A percentile compares a stretch with the other conserved stretches of the same genome.
Conservation (phyloP, 2,113 vertebrate species). For the Oreochromis niloticus region DNA sequence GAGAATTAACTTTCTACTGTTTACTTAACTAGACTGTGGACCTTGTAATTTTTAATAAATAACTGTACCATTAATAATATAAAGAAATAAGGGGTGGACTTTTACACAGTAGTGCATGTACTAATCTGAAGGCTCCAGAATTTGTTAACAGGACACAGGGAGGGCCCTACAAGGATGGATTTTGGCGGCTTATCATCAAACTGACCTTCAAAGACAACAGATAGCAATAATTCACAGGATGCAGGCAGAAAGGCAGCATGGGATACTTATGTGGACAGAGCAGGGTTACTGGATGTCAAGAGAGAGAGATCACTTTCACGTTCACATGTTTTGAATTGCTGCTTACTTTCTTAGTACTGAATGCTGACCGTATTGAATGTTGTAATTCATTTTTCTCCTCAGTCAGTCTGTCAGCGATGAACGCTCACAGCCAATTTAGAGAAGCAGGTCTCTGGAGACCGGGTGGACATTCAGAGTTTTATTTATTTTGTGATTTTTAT, state of each 20-base stretch:
- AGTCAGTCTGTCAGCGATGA: background rate
- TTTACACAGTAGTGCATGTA: background rate
- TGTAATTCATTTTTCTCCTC: background rate
- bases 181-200: background rate
- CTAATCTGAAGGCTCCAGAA: background rate
- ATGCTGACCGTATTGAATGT: background rate
- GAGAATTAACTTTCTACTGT: background rate
- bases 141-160: background rate
- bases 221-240: background rate
- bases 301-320: background rate
- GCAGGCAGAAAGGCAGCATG: background rate
- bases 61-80: background rate
- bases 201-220: background rate
- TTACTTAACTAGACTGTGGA: background rate
- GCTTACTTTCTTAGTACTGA: background rate
- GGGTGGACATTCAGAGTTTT: background rate
- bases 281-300: background rate
- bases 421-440: background rate
- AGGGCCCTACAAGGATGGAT: background rate
- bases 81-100: background rate
- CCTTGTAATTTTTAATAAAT: background rate
- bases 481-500: background rate
- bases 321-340: background rate
- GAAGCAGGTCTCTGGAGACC: background rate
- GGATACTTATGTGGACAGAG: background rate